Conservation (phyloP, 1,140 invertebrate species). For the Calliphora vicina region DNA sequence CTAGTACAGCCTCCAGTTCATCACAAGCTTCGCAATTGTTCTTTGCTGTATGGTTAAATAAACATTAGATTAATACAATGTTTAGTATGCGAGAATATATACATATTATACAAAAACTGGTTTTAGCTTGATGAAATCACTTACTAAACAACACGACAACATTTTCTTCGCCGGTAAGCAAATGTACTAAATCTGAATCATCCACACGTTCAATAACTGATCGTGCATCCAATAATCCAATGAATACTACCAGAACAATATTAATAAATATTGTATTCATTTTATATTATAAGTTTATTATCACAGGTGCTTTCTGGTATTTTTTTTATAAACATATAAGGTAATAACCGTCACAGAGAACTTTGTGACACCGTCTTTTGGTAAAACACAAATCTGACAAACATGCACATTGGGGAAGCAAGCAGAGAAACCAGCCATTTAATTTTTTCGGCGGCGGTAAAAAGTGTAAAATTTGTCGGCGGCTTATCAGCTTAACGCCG, state of each 20-base stretch:
- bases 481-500: too few species aligned
- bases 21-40: conserved; percentile 75
- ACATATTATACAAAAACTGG: too few species aligned
- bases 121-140: conserved; percentile 53
- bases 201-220: conserved; percentile 68
- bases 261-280: neutral
- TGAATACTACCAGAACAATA: neutral
- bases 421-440: too few species aligned
- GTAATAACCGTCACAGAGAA: too few species aligned
- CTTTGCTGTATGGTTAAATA: conserved; percentile 69
- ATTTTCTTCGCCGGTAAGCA: conserved; percentile 76
- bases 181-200: conserved; percentile 75
- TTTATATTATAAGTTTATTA: too few species aligned
- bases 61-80: conserved; percentile 17
- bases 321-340: too few species aligned
- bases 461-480: too few species aligned
- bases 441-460: too few species aligned
- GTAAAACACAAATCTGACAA: too few species aligned
- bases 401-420: too few species aligned
- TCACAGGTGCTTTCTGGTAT: too few species aligned
- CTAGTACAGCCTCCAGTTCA: conserved; percentile 73
- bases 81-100: neutral
- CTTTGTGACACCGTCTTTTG: too few species aligned
- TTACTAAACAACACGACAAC: conserved; percentile 78
- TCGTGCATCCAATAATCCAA: neutral